Evolutionary conservation across 2,797 vertebrate genomes (phyloP).

Genomic region (Chiropotes sagulatus): DNA sequence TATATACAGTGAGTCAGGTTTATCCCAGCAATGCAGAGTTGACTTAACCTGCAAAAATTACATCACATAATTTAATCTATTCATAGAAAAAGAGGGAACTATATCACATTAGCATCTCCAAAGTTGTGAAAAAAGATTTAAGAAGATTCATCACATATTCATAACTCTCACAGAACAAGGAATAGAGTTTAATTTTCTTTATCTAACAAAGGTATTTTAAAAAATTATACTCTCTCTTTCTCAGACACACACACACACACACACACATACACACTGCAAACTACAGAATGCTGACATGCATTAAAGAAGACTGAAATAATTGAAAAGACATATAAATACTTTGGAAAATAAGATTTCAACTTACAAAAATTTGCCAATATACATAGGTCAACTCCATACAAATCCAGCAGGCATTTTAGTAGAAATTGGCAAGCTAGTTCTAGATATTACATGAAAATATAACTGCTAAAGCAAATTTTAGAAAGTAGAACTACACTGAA

Average conservation of each 20-base stretch:
- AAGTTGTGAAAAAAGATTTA: neutral
- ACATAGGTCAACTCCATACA: neutral
- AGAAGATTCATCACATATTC: neutral
- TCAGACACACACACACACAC: neutral
- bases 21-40: neutral
- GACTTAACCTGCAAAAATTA: neutral
- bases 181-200: neutral
- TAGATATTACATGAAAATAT: neutral
- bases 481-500: neutral
- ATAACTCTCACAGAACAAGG: neutral
- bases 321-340: neutral
- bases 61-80: neutral
- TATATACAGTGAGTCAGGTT: neutral
- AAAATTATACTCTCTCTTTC: neutral
- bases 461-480: neutral
- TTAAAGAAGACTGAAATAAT: neutral
- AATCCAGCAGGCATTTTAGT: neutral
- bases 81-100: neutral
- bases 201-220: neutral
- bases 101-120: neutral
- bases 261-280: neutral
- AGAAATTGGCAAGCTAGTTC: neutral
- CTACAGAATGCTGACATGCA: neutral
- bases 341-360: neutral
- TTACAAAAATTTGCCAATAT: neutral